Evolutionary conservation across 2,888 invertebrate genomes (phyloP), one percentile per base, ranked within the genome.

Genomic region (Keiferia lycopersicella): DNA sequence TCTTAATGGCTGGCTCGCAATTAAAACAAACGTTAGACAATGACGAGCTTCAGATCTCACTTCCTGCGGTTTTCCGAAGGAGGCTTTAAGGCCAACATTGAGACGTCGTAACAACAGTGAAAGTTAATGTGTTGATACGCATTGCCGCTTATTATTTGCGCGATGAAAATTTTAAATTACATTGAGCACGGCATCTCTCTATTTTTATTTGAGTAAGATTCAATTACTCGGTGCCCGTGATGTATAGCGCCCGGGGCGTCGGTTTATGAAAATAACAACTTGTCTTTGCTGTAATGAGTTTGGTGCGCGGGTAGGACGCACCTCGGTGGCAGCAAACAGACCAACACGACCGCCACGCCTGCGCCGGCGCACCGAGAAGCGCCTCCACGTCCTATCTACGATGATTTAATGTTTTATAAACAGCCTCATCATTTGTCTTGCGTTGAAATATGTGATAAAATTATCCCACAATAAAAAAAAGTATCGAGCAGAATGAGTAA

Each of bases 101-200:
- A 78, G 69, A 72, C 73, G 77, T 73, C 71, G 74, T 76, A 77
- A 77, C 73, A 80, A 68, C 75, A 89, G 90, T 88, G 91, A 91
- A 91, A 91, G 91, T 90, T 83, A 83, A 85, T 78, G 73, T 82
- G 82, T 78, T 78, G 81, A 84, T 86, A 87, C 81, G 83, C 81
- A 83, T 79, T 83, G 83, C 75, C 76, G 73, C 84, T 87, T 86
- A 88, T 87, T 87, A 86, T 81, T 80, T 79, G 70, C 71, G 77
- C 83, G 84, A 88, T 87, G 88, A 86, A 87, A 87, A 88, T 87
- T 82, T 85, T 79, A 88, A 88, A 90, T 89, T 87, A 83, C 86
- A 79, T 78, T 77, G 81, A 79, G 81, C 85, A 83, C 84, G 79
- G 81, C 77, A 80, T 76, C 64, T 74, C 76, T 80, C 81, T 84